Percentiles rank a stretch among this genome's conserved stretches.
Evolutionary conservation across 2,888 invertebrate species (phyloP).

Genomic region (Caenorhabditis japonica): DNA sequence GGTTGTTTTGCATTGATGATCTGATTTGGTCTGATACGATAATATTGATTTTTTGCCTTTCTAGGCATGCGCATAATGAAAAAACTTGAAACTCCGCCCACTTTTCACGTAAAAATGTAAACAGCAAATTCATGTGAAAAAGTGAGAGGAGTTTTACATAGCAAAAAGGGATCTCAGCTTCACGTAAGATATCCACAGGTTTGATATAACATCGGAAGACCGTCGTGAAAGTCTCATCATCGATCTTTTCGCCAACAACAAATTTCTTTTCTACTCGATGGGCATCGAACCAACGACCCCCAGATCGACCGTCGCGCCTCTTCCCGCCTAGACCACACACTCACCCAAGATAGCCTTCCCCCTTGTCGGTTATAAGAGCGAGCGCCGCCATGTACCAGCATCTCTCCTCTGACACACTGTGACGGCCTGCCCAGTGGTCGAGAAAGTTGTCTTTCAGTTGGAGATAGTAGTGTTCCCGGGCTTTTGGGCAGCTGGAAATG

Average conservation of each 20-base stretch:
- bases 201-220: conserved; percentile 55
- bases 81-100: no score
- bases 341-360: conserved; percentile 83
- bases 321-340: conserved; percentile 62
- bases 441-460: conserved; percentile 91
- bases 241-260: conserved; percentile 42
- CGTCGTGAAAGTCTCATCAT: conserved; percentile 62
- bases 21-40: no score
- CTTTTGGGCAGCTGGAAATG: conserved; percentile 86
- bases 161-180: conserved; percentile 54
- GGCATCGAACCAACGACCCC: conserved; percentile 35
- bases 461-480: conserved; percentile 92
- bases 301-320: conserved; percentile 75
- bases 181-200: conserved; percentile 57
- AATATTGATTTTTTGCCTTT: background rate
- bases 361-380: conserved; percentile 92
- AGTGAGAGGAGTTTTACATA: no score
- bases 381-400: conserved; percentile 87
- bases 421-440: conserved; percentile 77
- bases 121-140: no score
- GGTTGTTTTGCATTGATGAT: no score
- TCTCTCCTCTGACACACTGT: conserved; percentile 79
- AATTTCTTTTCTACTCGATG: background rate
- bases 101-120: no score
- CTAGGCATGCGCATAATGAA: background rate